Evolutionary conservation across 2,797 vertebrate species (phyloP).

Genomic region (Pelobates cultripes): DNA sequence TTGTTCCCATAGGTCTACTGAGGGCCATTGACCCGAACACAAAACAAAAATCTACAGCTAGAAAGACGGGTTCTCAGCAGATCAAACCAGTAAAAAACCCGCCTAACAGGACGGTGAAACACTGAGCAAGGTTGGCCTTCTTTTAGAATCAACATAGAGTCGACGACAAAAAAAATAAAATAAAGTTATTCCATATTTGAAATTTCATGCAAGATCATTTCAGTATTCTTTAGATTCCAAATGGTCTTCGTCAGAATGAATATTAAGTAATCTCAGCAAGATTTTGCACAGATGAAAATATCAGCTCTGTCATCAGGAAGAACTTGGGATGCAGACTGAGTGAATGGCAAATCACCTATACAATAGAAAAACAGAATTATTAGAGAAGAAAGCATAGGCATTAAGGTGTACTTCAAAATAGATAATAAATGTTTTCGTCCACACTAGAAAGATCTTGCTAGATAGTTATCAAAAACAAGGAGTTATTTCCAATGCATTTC

Average conservation of each 20-base stretch:
- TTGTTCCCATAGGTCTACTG: background rate
- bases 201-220: background rate
- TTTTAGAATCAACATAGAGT: background rate
- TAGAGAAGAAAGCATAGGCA: background rate
- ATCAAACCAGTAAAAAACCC: slow-evolving; percentile 42
- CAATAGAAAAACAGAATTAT: slow-evolving; percentile 13
- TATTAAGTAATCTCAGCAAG: background rate
- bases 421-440: background rate
- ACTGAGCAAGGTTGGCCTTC: background rate
- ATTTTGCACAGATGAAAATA: background rate
- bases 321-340: background rate
- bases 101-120: slow-evolving; percentile 30
- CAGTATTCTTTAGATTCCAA: slow-evolving; percentile 2
- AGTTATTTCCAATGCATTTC: too few relatives aligned
- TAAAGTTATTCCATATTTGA: background rate
- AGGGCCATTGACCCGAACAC: slow-evolving; percentile 15
- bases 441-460: too few relatives aligned
- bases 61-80: slow-evolving; percentile 12
- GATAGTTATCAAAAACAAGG: too few relatives aligned
- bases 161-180: background rate
- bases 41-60: slow-evolving; percentile 14
- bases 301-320: slow-evolving; percentile 2
- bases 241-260: slow-evolving; percentile 4
- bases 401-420: background rate
- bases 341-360: slow-evolving; percentile 20